Percentiles rank a stretch among this genome's conserved stretches.
These are phyloP conservation scores for Pituophis catenifer DNA, from an alignment of 2,113 vertebrate species.

Conservation along the genomic window DNA sequence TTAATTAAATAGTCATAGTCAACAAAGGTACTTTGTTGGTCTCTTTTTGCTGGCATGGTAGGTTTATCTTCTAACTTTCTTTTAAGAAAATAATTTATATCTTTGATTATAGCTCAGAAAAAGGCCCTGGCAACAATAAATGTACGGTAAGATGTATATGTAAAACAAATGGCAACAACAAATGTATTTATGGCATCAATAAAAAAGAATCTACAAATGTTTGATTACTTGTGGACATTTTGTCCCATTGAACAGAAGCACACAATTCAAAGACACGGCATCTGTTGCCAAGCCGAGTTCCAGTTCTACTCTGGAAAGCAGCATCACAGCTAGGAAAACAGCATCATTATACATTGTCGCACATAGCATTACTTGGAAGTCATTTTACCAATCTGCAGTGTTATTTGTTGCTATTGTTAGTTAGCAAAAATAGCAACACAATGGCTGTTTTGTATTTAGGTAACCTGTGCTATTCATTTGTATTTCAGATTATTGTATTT, in stretches of 20 bases:
- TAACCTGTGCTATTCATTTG: neutral
- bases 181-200: neutral
- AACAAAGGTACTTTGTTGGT: conserved; percentile 24
- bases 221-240: neutral
- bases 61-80: neutral
- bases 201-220: neutral
- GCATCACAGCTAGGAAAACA: neutral
- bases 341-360: neutral
- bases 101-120: neutral
- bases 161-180: neutral
- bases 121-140: neutral
- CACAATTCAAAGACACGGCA: neutral
- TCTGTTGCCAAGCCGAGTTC: neutral
- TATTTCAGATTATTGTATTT: neutral
- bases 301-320: neutral
- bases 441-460: neutral
- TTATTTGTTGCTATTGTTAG: neutral
- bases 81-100: neutral
- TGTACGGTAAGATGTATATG: neutral
- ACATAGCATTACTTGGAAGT: neutral
- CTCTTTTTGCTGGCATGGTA: conserved; percentile 19
- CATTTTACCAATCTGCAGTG: neutral
- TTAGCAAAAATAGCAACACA: neutral
- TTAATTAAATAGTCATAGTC: conserved; percentile 37
- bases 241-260: neutral